Percentiles rank a stretch among this genome's conserved stretches.
phyloP scores from a whole-genome alignment of 2,888 invertebrate species.

The Pediacus dermestoides region DNA sequence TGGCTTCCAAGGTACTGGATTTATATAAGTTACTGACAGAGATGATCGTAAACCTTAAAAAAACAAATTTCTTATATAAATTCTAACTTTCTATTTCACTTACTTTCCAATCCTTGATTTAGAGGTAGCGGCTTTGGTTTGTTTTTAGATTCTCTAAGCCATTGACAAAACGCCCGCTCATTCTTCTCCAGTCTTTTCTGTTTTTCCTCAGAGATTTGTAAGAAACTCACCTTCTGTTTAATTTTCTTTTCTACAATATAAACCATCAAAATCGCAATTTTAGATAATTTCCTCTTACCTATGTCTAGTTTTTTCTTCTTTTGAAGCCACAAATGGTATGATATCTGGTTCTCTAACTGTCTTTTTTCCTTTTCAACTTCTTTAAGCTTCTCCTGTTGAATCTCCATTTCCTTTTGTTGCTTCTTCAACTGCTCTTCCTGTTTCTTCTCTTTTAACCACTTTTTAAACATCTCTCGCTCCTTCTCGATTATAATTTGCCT shows the following conservation, averaged over 20 bases:
- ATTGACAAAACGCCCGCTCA: conserved; percentile 59
- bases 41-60: conserved; percentile 62
- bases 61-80: conserved; percentile 1
- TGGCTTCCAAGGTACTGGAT: conserved; percentile 62
- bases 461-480: conserved; percentile 48
- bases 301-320: conserved; percentile 59
- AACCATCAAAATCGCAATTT: not conserved
- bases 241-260: conserved; percentile 40
- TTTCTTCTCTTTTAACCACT: conserved; percentile 53
- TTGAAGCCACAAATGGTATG: conserved; percentile 53
- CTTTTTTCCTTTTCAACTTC: conserved; percentile 43
- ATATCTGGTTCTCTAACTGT: conserved; percentile 37
- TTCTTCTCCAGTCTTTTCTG: conserved; percentile 54
- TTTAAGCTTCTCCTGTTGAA: conserved; percentile 38
- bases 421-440: conserved; percentile 39
- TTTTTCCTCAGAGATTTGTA: conserved; percentile 54
- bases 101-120: conserved; percentile 61
- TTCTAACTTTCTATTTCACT: conserved; percentile 29
- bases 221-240: conserved; percentile 44
- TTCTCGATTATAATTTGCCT: conserved; percentile 42
- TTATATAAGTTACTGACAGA: conserved; percentile 61
- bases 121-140: conserved; percentile 61
- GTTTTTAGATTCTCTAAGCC: conserved; percentile 60
- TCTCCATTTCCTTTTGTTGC: conserved; percentile 49
- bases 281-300: conserved; percentile 50